Conservation (phyloP, 1,140 invertebrate genomes). For the Panagrolaimus sp. region DNA sequence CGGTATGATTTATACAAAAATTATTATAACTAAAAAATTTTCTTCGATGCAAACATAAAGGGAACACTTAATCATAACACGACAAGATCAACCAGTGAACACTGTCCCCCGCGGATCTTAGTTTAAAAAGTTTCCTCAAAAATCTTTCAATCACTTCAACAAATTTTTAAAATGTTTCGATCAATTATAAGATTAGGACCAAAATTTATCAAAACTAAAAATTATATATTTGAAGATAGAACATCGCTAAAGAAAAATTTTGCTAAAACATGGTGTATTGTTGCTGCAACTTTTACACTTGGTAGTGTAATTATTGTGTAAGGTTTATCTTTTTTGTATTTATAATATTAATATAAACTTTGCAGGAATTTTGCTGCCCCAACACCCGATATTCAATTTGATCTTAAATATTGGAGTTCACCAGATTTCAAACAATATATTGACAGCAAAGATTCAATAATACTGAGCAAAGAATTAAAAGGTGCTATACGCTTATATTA, state of each 20-base stretch:
- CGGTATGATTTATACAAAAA: too few relatives aligned
- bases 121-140: not conserved
- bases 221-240: not conserved
- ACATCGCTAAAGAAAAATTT: not conserved
- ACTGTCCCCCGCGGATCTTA: not conserved
- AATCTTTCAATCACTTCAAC: not conserved
- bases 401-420: not conserved
- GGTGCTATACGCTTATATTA: not conserved
- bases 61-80: too few relatives aligned
- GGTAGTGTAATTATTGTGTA: not conserved
- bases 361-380: not conserved
- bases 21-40: too few relatives aligned
- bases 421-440: not conserved
- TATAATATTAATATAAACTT: not conserved
- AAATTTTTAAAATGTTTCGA: not conserved
- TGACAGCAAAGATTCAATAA: not conserved
- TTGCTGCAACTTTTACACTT: not conserved
- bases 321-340: not conserved
- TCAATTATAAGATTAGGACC: not conserved
- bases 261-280: not conserved
- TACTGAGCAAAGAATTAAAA: not conserved
- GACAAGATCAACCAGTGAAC: too few relatives aligned
- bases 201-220: slow-evolving; percentile 9
- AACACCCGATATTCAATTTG: not conserved
- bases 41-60: too few relatives aligned